These are phyloP conservation scores for Chironomus tepperi DNA, from an alignment of 1,140 invertebrate genomes.

Conservation along the genomic window DNA sequence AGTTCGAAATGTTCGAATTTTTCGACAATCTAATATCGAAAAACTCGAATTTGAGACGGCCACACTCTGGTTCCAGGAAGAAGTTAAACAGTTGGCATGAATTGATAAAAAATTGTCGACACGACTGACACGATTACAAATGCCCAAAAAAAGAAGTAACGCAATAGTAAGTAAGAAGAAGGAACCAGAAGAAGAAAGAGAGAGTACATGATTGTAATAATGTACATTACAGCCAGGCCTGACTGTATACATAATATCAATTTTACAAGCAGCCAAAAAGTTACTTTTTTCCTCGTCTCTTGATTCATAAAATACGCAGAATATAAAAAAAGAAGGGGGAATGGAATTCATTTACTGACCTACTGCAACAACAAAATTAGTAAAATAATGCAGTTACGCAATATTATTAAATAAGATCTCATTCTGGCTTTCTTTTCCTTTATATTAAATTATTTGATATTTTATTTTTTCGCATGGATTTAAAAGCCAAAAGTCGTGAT, in stretches of 20 bases:
- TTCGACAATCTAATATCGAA: too few relatives aligned
- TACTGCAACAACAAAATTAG: slow-evolving; percentile 18
- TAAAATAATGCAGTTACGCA: slow-evolving; percentile 15
- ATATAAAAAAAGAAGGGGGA: background rate
- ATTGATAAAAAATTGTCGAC: too few relatives aligned
- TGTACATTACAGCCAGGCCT: background rate
- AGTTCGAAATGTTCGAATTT: too few relatives aligned
- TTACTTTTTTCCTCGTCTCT: too few relatives aligned
- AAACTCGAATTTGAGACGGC: too few relatives aligned
- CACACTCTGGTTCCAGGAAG: too few relatives aligned
- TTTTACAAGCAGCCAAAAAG: background rate
- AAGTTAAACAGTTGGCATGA: too few relatives aligned
- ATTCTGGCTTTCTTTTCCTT: background rate
- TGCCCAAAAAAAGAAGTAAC: too few relatives aligned
- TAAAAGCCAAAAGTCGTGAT: too few relatives aligned
- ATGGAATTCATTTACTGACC: background rate
- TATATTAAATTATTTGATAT: background rate
- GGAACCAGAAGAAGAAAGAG: background rate
- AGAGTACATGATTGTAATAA: background rate
- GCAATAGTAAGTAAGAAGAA: background rate
- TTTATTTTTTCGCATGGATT: background rate
- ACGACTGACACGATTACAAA: too few relatives aligned
- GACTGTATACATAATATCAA: background rate
- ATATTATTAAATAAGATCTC: slow-evolving; percentile 5
- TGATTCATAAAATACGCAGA: background rate